phyloP scores from a whole-genome alignment of 2,888 invertebrate genomes.

The Eledona agricola region DNA sequence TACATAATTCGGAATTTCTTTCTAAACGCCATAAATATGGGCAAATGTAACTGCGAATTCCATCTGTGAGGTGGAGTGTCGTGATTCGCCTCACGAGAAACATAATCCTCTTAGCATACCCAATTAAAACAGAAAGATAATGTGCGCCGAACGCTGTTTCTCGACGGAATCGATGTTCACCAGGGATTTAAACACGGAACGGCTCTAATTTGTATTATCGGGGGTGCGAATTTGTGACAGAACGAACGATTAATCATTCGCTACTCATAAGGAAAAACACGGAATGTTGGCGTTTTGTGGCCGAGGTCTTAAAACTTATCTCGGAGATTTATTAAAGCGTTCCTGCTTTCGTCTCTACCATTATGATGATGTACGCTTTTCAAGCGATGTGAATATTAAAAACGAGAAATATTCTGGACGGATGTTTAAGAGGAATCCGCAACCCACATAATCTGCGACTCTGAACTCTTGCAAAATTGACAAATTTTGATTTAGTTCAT shows the following conservation, averaged over 20 bases:
- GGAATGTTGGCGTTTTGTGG: slow-evolving; percentile 22
- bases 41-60: too few species aligned
- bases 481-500: too few species aligned
- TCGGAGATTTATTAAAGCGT: slow-evolving; percentile 21
- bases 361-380: slow-evolving; percentile 27
- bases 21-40: too few species aligned
- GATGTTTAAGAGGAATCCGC: slow-evolving; percentile 11
- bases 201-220: slow-evolving; percentile 19
- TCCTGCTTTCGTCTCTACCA: slow-evolving; percentile 27
- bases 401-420: slow-evolving; percentile 11
- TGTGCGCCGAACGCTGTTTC: slow-evolving; percentile 7
- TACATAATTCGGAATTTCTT: slow-evolving; percentile 12
- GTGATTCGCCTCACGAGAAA: slow-evolving; percentile 36
- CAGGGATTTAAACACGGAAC: slow-evolving; percentile 2
- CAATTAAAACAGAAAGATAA: slow-evolving; percentile 40
- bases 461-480: too few species aligned
- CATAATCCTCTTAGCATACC: slow-evolving; percentile 38
- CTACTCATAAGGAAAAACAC: slow-evolving; percentile 2
- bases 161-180: slow-evolving; percentile 7
- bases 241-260: slow-evolving; percentile 14
- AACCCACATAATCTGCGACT: not conserved
- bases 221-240: slow-evolving; percentile 6
- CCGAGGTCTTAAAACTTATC: slow-evolving; percentile 18
- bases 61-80: slow-evolving; percentile 38
- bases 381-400: slow-evolving; percentile 22